Evolutionary conservation across 2,113 vertebrate genomes (phyloP).

Genomic region (Cinclus cinclus): DNA sequence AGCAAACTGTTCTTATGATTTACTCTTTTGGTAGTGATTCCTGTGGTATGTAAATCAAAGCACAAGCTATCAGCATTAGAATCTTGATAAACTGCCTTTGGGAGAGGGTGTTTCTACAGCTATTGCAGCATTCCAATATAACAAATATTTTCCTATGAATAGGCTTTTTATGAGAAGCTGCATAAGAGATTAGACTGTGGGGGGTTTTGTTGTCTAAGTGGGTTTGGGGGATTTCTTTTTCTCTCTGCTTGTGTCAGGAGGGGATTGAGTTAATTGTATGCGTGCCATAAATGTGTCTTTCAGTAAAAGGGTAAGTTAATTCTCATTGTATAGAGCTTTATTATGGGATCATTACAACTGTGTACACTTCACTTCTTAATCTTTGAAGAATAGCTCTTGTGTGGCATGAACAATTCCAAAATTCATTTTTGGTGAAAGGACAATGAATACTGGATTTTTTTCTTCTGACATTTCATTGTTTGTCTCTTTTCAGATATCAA

Average conservation of each 20-base stretch:
- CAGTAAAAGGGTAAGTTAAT: not conserved
- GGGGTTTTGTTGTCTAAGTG: not conserved
- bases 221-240: not conserved
- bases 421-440: not conserved
- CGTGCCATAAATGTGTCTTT: not conserved
- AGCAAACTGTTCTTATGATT: not conserved
- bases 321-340: not conserved
- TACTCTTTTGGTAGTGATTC: not conserved
- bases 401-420: not conserved
- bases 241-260: not conserved
- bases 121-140: not conserved
- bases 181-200: not conserved
- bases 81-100: not conserved
- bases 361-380: not conserved
- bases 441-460: not conserved
- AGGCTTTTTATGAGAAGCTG: not conserved
- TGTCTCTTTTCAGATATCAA: constrained; percentile 80
- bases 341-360: not conserved
- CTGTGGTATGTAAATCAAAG: not conserved
- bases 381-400: not conserved
- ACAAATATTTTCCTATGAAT: not conserved
- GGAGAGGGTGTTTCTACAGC: not conserved
- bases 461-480: not conserved
- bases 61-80: not conserved
- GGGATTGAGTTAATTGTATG: not conserved